Evolutionary conservation across 2,113 vertebrate genomes (phyloP).

Genomic region (Chaetura pelagica): DNA sequence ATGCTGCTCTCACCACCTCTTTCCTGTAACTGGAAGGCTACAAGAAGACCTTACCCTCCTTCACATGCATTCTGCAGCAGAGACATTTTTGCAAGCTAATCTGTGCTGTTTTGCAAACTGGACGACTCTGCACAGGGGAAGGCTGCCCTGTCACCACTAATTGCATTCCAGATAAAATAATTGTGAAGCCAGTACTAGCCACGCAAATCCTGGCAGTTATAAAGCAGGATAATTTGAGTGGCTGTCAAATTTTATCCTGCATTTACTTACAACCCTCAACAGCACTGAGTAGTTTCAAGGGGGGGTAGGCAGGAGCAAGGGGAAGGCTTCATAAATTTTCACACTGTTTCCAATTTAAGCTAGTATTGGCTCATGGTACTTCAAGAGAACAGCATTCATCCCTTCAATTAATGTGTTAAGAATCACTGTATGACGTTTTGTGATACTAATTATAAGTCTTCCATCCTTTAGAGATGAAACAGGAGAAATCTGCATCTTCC

Average conservation of each 20-base stretch:
- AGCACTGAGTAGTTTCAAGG: not conserved
- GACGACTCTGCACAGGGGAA: not conserved
- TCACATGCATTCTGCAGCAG: not conserved
- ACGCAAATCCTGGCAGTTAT: not conserved
- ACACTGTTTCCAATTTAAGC: not conserved
- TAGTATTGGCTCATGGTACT: not conserved
- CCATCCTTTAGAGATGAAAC: not conserved
- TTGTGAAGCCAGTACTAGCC: not conserved
- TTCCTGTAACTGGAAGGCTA: not conserved
- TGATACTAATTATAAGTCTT: not conserved
- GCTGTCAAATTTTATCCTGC: not conserved
- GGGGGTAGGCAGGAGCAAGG: not conserved
- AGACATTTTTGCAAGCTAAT: not conserved
- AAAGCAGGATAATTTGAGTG: not conserved
- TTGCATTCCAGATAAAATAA: accelerated
- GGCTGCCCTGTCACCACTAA: not conserved
- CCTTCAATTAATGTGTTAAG: not conserved
- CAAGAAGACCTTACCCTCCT: not conserved
- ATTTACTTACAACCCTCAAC: not conserved
- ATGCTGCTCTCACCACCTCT: not conserved
- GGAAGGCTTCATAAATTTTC: not conserved
- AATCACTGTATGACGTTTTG: accelerated
- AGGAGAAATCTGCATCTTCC: not conserved
- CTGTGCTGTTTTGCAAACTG: not conserved
- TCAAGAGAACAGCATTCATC: not conserved